Base-by-base conservation (phyloP, 2,113 vertebrate species). In the Phylloscopus whistleri region DNA sequence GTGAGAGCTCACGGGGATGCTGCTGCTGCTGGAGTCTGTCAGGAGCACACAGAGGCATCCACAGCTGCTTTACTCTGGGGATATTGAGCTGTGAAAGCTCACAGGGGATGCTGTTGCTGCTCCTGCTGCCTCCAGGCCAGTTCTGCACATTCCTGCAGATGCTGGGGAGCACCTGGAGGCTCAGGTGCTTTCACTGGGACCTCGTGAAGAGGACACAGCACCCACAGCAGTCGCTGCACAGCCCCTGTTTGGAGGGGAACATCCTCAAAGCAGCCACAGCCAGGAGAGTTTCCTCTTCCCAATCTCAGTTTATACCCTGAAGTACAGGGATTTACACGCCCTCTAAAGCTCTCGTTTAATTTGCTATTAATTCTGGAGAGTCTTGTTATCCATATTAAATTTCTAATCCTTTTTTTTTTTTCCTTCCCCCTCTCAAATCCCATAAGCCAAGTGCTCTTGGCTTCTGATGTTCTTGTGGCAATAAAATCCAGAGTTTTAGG, bases 341-440 rank as follows among this genome's bases (percentile, higher is more conserved):
- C 46, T 48, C 19, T 12, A 89, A 93, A 94, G 46, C 84, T 59
- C 69, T 83, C 62, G 0, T 33, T 95, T 87, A 55, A 89, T 85
- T 93, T 53, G 68, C 87, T 77, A 37, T 83, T 95, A 88, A 95
- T 73, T 82, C 67, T 63, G 28, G 84, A 80, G 67, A 55, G 79
- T 83, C 84, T 74, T 58, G 15, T 62, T 89, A 77, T 79, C 78
- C 89, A 16, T 76, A 90, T 91, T 85, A 48, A 52, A 59, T 87
- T 80, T 48, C 64, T 87, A 86, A 96, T 80, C 80, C 48, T 48
- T 68, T 63, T 31, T 31, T 10, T 13, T 46, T n/a, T 0, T 37
- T 9, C 37, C 10, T 37, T 37, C 1, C 2, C 1, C 10, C 11
- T 33, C 24, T 19, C 39, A 94, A 94, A 92, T 91, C 93, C 82